Evolutionary conservation across 2,888 invertebrate genomes (phyloP), one percentile per base, ranked within the genome.

Genomic region (Crocallis elinguaria): DNA sequence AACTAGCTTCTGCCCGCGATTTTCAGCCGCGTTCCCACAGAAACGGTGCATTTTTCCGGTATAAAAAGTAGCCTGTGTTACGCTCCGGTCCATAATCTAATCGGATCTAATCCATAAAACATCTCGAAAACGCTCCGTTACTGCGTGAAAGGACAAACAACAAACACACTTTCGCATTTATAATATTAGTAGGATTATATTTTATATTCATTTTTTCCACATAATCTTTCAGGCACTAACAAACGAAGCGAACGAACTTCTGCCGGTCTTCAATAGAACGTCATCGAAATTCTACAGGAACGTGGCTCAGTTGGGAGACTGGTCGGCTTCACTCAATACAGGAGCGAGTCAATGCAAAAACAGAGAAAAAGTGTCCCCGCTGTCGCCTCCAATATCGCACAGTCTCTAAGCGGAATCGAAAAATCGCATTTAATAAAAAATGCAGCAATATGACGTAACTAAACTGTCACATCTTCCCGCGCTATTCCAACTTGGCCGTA

Each of bases 221-320:
- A 7, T 23, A 23, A 23, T 25, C 2, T n/a, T 37, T 3, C 84
- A 98, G 98, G 98, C 98, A 0, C 88, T 98, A 50, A 96, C 98
- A 2, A 97, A 98, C 85, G 99, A 99, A 90, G 99, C 99, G 0
- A 98, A 98, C 88, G 99, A 99, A 79, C 92, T 98, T 36, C 92
- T 99, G 46, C 99, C 99, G 0, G 96, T 99, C 61, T 99, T 98
- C 93, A 99, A 99, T 89, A 97, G 98, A 72, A 98, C 98, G 0
- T 97, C 98, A 7, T 95, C 96, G 5, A 96, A 95, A 80, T 97
- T 98, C 85, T 99, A 99, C 90, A 93, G 94, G 45, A 94, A 96
- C 0, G 93, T 95, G 1, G 92, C 95, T 12, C 96, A 96, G 46
- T 95, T 96, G 0, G 96, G 95, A 11, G 99, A 99, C 81, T 99